Percentiles rank a stretch among this genome's conserved stretches.
Evolutionary conservation across 1,140 invertebrate species (phyloP).

Genomic region (Brachionus rubens): DNA sequence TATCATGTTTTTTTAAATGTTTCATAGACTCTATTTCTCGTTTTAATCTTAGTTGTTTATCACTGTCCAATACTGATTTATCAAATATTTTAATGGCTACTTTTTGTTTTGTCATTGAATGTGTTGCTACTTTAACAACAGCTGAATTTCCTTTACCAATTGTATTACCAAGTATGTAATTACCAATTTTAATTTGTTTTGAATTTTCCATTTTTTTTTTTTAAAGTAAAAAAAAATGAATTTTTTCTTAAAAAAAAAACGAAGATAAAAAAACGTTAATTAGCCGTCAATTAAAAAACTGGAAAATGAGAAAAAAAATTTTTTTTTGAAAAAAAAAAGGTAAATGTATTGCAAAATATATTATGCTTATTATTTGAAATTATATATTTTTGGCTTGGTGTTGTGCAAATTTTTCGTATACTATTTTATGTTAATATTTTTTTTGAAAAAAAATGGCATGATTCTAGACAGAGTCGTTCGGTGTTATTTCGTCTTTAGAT

Average conservation of each 20-base stretch:
- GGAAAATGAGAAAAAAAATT: neutral
- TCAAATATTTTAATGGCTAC: conserved; percentile 99
- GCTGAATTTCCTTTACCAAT: conserved; percentile 99
- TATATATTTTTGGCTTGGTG: neutral
- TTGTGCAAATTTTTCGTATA: too few relatives aligned
- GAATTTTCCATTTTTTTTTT: conserved; percentile 15
- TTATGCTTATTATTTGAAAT: conserved; percentile 14
- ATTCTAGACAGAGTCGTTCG: too few relatives aligned
- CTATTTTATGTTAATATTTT: too few relatives aligned
- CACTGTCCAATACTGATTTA: conserved; percentile 67
- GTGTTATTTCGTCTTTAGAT: too few relatives aligned
- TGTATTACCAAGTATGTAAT: conserved; percentile 62
- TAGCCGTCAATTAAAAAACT: neutral
- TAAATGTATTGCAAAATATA: conserved; percentile 12
- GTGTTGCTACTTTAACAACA: conserved; percentile 98
- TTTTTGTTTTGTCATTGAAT: conserved; percentile 84
- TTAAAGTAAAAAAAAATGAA: neutral
- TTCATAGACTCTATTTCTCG: conserved; percentile 45
- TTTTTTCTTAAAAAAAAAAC: neutral
- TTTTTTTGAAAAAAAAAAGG: neutral
- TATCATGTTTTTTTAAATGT: conserved; percentile 18
- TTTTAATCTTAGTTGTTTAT: conserved; percentile 36
- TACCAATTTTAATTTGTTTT: conserved; percentile 43
- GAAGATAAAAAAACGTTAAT: neutral
- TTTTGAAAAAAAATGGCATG: too few relatives aligned